phyloP scores from a whole-genome alignment of 2,113 vertebrate genomes.

The Empidonax alnorum region DNA sequence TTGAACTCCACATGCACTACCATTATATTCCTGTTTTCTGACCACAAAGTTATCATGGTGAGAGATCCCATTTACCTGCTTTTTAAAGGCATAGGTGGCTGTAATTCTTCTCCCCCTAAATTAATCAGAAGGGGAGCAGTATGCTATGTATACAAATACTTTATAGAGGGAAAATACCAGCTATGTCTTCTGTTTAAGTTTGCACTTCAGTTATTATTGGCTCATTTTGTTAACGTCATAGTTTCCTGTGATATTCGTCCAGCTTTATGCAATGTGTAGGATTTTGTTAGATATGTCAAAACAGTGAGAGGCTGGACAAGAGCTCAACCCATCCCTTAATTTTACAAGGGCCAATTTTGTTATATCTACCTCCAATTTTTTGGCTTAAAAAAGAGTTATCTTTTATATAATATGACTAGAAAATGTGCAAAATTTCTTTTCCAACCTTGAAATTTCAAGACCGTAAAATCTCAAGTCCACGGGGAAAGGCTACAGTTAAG shows the following conservation, averaged over 20 bases:
- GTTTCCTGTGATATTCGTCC: not conserved
- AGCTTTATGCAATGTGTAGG: not conserved
- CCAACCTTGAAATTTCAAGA: not conserved
- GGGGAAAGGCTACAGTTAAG: not conserved
- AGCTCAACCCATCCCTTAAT: not conserved
- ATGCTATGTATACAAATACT: not conserved
- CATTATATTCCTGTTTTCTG: not conserved
- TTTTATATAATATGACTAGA: not conserved
- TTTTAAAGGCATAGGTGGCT: not conserved
- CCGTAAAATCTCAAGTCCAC: not conserved
- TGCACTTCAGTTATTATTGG: not conserved
- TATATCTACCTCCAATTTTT: not conserved
- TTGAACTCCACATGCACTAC: slow-evolving; percentile 52
- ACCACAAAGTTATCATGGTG: not conserved
- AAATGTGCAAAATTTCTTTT: not conserved
- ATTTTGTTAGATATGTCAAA: not conserved
- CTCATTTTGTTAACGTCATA: not conserved
- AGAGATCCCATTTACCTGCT: not conserved
- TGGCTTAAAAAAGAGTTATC: not conserved
- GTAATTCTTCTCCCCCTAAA: not conserved
- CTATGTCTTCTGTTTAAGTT: not conserved
- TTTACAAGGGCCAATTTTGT: not conserved
- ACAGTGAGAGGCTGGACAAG: not conserved
- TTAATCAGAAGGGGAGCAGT: not conserved
- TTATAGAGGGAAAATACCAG: not conserved